Percentiles rank a stretch among this genome's conserved stretches.
phyloP scores from a whole-genome alignment of 2,797 vertebrate species.

The Pseudomugil gertrudae region DNA sequence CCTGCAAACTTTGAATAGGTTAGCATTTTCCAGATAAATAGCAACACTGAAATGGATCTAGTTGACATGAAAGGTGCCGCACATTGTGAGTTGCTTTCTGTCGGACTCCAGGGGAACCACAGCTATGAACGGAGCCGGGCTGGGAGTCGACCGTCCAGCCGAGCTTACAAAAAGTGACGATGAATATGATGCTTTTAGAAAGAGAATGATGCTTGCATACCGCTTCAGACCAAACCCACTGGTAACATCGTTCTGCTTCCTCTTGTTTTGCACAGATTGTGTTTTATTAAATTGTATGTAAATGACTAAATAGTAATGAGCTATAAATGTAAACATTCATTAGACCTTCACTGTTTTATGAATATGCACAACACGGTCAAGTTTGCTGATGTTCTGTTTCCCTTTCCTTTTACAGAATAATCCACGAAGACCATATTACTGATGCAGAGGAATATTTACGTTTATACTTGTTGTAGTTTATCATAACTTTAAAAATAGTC shows the following conservation, averaged over 20 bases:
- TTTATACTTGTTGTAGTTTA: constrained; percentile 33
- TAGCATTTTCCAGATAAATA: neutral
- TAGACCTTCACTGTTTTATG: neutral
- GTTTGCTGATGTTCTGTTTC: neutral
- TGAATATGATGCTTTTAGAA: constrained; percentile 95
- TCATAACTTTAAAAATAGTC: constrained; percentile 32
- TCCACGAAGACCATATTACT: constrained; percentile 97
- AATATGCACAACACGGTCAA: neutral
- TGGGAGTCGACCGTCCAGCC: constrained; percentile 93
- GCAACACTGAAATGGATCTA: neutral
- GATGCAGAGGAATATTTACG: constrained; percentile 54
- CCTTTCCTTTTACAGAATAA: constrained; percentile 87
- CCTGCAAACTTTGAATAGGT: neutral
- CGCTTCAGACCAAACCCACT: constrained; percentile 96
- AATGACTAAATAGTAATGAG: neutral
- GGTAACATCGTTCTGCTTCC: constrained; percentile 77
- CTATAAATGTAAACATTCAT: neutral
- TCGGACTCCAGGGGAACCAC: constrained; percentile 84
- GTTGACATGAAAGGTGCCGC: neutral
- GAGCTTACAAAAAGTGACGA: constrained; percentile 90
- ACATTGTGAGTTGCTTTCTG: neutral
- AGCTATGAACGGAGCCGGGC: constrained; percentile 89
- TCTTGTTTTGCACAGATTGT: neutral
- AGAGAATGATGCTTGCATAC: constrained; percentile 98
- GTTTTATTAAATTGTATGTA: neutral